A percentile compares a stretch with the other conserved stretches of the same genome.
Evolutionary conservation across 1,140 invertebrate species (phyloP).

Genomic region (Lineus longissimus): DNA sequence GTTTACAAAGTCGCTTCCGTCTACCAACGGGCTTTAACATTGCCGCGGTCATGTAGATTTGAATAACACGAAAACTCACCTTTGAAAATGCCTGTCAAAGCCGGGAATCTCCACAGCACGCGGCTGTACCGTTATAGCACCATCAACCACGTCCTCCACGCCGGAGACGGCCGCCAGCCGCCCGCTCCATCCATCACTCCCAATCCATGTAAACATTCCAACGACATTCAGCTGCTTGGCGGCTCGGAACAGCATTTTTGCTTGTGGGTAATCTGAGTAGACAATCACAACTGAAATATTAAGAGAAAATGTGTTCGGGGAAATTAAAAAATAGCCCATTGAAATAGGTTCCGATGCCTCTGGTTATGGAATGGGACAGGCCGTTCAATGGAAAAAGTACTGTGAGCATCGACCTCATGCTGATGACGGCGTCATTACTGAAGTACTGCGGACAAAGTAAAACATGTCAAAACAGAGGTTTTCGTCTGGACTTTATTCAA

Average conservation of each 20-base stretch:
- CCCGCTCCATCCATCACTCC: slow-evolving; percentile 72
- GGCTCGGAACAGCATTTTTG: slow-evolving; percentile 57
- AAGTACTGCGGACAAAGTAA: no score
- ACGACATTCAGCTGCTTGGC: slow-evolving; percentile 42
- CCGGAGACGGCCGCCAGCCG: slow-evolving; percentile 65
- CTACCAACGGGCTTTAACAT: no score
- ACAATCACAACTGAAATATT: slow-evolving; percentile 36
- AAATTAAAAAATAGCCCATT: no score
- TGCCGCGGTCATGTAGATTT: no score
- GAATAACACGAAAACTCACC: not conserved
- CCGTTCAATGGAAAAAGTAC: no score
- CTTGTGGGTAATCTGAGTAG: slow-evolving; percentile 68
- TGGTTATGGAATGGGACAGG: no score
- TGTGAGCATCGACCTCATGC: no score
- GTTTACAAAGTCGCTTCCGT: no score
- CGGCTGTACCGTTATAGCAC: slow-evolving; percentile 70
- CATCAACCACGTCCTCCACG: slow-evolving; percentile 66
- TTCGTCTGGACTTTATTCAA: no score
- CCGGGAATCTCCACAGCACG: slow-evolving; percentile 51
- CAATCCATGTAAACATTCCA: slow-evolving; percentile 64
- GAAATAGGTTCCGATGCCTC: no score
- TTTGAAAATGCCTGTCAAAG: slow-evolving; percentile 30
- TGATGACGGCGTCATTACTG: no score
- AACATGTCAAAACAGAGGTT: no score
- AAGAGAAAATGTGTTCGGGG: not conserved